Evolutionary conservation across 2,113 vertebrate species (phyloP).

Genomic region (Eurypyga helias): DNA sequence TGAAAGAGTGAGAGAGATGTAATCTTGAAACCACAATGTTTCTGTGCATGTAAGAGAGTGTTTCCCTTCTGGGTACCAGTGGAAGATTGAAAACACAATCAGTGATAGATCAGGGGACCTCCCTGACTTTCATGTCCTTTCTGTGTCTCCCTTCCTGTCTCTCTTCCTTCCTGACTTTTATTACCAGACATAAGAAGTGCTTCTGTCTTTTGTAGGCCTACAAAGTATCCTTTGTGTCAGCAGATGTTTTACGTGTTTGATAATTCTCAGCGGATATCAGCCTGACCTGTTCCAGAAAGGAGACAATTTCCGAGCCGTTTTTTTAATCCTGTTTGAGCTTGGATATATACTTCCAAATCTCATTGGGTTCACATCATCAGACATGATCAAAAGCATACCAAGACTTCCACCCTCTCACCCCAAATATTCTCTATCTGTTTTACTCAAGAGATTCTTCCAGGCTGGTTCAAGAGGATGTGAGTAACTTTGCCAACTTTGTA

Average conservation of each 20-base stretch:
- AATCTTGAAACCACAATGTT: neutral
- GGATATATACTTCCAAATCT: neutral
- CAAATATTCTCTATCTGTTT: neutral
- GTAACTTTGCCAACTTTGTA: neutral
- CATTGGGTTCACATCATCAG: neutral
- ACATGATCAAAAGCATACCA: neutral
- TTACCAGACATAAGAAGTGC: neutral
- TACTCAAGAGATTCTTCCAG: neutral
- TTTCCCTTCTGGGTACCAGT: neutral
- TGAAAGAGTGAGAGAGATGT: neutral
- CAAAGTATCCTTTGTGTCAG: neutral
- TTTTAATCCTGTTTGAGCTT: neutral
- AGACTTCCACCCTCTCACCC: neutral
- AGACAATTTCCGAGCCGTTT: neutral
- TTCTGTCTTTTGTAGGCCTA: neutral
- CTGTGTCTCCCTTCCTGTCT: neutral
- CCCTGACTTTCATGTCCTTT: neutral
- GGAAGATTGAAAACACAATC: neutral
- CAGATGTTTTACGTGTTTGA: neutral
- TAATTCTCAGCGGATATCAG: neutral
- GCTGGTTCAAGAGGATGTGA: neutral
- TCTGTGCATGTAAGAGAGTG: neutral
- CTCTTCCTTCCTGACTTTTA: neutral
- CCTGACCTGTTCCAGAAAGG: neutral
- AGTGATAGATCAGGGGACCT: neutral